These are phyloP conservation scores for Rhabdomys dilectus DNA, from an alignment of 2,113 vertebrate genomes.

Conservation along the genomic window DNA sequence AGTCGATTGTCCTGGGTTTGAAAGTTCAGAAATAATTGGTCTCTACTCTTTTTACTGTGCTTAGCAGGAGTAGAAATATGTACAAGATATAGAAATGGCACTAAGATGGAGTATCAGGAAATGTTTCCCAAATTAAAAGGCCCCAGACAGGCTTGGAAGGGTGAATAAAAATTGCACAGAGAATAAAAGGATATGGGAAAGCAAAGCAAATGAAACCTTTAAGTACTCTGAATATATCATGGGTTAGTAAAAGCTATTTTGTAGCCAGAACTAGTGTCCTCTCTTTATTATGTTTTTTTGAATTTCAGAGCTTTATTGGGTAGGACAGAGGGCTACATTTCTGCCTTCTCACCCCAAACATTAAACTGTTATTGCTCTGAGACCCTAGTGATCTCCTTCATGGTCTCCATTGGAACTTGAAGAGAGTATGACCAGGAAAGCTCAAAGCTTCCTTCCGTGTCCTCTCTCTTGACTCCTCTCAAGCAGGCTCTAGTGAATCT, in stretches of 20 bases:
- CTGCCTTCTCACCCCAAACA: no score
- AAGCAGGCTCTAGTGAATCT: background rate
- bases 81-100: background rate
- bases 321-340: no score
- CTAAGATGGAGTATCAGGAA: background rate
- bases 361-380: no score
- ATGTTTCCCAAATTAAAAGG: constrained; percentile 23
- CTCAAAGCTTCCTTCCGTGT: no score
- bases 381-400: no score
- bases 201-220: constrained; percentile 35
- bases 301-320: no score
- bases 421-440: no score
- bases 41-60: constrained; percentile 27
- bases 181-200: constrained; percentile 27
- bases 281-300: no score
- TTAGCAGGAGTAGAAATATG: background rate
- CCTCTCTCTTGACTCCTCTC: constrained; percentile 32
- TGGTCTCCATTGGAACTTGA: no score
- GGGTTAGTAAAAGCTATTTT: constrained; percentile 20
- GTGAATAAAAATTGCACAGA: constrained; percentile 40
- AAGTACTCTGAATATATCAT: constrained; percentile 51
- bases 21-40: constrained; percentile 46
- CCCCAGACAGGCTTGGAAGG: background rate
- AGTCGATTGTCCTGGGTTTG: background rate
- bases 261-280: background rate